These are phyloP conservation scores for Araneus ventricosus DNA, from an alignment of 1,140 invertebrate species.

Conservation along the genomic window DNA sequence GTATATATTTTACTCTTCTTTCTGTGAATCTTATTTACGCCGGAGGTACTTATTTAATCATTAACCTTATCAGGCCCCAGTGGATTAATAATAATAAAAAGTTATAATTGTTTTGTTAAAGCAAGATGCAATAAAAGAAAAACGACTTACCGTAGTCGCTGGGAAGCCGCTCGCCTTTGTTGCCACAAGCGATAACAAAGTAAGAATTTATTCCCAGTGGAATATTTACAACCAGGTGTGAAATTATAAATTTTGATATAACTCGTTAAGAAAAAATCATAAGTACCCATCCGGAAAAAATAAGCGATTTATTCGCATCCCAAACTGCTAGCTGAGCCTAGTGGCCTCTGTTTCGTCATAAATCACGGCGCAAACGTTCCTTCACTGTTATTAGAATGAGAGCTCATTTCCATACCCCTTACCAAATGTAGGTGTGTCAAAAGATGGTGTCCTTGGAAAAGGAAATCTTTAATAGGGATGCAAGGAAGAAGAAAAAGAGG, in stretches of 20 bases:
- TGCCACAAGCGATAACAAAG: no score
- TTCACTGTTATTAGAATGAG: slow-evolving; percentile 26
- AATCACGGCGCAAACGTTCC: slow-evolving; percentile 29
- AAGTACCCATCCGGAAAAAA: neutral
- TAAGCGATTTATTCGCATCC: neutral
- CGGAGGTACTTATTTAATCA: no score
- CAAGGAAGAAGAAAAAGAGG: neutral
- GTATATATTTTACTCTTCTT: no score
- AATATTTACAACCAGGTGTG: slow-evolving; percentile 3
- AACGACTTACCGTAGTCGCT: no score
- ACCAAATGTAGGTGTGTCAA: slow-evolving; percentile 36
- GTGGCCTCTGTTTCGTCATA: slow-evolving; percentile 5
- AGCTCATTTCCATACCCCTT: slow-evolving; percentile 46
- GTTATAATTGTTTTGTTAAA: no score
- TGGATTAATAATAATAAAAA: no score
- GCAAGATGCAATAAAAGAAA: no score
- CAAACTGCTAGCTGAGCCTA: neutral
- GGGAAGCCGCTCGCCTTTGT: no score
- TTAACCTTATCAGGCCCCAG: no score
- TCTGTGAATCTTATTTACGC: no score
- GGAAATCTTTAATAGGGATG: neutral
- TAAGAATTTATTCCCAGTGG: neutral
- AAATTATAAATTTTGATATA: neutral
- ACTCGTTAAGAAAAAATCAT: neutral
- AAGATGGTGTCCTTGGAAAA: slow-evolving; percentile 16